Evolutionary conservation across 2,797 vertebrate species (phyloP).

Genomic region (Staurois parvus): DNA sequence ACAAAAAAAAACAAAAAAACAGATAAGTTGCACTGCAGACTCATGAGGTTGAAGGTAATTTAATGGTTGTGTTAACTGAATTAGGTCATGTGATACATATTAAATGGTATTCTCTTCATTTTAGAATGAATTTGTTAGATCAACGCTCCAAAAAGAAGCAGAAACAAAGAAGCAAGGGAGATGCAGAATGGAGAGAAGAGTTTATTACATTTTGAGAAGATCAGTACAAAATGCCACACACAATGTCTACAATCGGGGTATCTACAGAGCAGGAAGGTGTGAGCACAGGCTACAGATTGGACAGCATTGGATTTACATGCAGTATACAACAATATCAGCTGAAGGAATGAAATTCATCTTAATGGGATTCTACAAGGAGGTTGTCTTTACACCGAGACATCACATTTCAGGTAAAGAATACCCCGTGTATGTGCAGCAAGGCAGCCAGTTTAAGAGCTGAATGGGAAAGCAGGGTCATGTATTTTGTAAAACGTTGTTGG

Average conservation of each 20-base stretch:
- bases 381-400: neutral
- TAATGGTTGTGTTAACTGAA: constrained; percentile 19
- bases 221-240: constrained; percentile 71
- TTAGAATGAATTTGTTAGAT: constrained; percentile 29
- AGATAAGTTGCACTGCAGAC: neutral
- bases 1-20: no score
- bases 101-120: neutral
- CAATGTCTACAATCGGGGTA: constrained; percentile 67
- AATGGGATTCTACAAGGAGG: constrained; percentile 40
- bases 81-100: constrained; percentile 8
- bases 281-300: constrained; percentile 69
- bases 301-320: constrained; percentile 67
- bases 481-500: no score
- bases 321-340: constrained; percentile 66
- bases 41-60: neutral
- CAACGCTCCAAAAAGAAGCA: constrained; percentile 24
- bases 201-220: constrained; percentile 78
- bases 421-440: no score
- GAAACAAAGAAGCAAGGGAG: constrained; percentile 58
- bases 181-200: constrained; percentile 72
- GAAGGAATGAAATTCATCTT: constrained; percentile 66
- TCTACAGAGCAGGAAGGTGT: constrained; percentile 71
- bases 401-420: neutral
- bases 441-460: neutral
- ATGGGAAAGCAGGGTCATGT: no score